Base-by-base conservation (phyloP, 1,140 invertebrate genomes). In the Drosophila asahinai region DNA sequence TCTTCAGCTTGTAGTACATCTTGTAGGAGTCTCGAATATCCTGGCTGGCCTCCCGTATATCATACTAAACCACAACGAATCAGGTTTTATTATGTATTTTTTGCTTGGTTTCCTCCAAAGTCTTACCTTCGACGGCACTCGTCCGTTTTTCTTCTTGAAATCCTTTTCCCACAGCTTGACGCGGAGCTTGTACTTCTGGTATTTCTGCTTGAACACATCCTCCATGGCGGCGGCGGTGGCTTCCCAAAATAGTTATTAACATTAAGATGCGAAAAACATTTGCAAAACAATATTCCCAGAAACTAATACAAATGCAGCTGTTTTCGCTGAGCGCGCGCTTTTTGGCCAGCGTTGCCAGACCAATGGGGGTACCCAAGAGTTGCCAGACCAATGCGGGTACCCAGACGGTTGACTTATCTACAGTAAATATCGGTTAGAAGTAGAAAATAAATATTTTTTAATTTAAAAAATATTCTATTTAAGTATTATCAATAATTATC, bases 101-200 rank as follows among this genome's bases (percentile, higher is more conserved):
- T 14, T 22, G 11, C 5, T 11, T 17, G 2, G n/a, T 15, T 14
- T 71, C 43, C 8, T 15, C 14, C 0, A 5, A 30, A n/a, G 36
- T 68, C 45, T 83, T 94, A 96, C 95, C 93, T 97, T 97, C 1
- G 95, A 96, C 3, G 97, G 97, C 73, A 95, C 95, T 22, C 96
- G 94, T 48, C 95, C 95, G 92, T 95, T 92, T 79, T 94, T 94
- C 80, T 95, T 94, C 82, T 95, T 96, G 86, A 97, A 97, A 48
- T 96, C 94, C 78, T 95, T 96, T 93, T 97, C 96, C 97, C 96
- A 97, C 80, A 94, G 86, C 94, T 97, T 97, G 0, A 97, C 96
- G 25, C 95, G 94, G 42, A 94, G 92, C 93, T 97, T 97, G 80
- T 95, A 95, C 92, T 96, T 96, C 52, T 93, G 80, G 45, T 93